These are phyloP conservation scores for Tor tambroides DNA, from an alignment of 2,113 vertebrate genomes.

Conservation along the genomic window DNA sequence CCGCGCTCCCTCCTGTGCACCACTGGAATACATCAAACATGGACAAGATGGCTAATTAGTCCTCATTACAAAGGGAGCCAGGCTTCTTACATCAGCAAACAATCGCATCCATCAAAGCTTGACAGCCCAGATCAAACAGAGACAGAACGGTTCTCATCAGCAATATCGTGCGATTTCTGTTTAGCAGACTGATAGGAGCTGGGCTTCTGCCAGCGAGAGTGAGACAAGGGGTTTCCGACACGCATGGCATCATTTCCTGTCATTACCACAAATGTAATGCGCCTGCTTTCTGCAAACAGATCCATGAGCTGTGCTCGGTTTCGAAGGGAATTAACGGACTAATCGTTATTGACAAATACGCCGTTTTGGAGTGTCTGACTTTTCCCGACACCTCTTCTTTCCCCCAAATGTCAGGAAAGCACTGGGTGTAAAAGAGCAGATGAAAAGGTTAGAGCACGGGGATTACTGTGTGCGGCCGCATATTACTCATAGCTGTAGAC, in stretches of 20 bases:
- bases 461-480: constrained; percentile 66
- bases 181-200: constrained; percentile 63
- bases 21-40: constrained; percentile 69
- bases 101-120: constrained; percentile 73
- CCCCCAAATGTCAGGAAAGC: constrained; percentile 67
- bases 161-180: constrained; percentile 62
- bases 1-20: constrained; percentile 49
- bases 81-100: constrained; percentile 63
- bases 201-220: constrained; percentile 64
- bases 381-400: constrained; percentile 55
- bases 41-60: constrained; percentile 72
- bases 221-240: constrained; percentile 53
- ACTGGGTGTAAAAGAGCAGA: constrained; percentile 80
- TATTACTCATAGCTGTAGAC: constrained; percentile 73
- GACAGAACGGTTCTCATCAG: constrained; percentile 55
- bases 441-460: constrained; percentile 74
- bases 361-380: constrained; percentile 1
- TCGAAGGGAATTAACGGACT: constrained; percentile 28
- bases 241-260: constrained; percentile 66
- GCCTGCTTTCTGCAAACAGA: constrained; percentile 51
- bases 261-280: constrained; percentile 52
- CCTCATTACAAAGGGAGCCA: constrained; percentile 73
- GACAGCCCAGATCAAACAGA: constrained; percentile 68
- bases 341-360: constrained; percentile 24
- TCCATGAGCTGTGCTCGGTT: constrained; percentile 31